Evolutionary conservation across 1,140 invertebrate species (phyloP), one percentile per base, ranked within the genome.

Genomic region (Gryon sp.): DNA sequence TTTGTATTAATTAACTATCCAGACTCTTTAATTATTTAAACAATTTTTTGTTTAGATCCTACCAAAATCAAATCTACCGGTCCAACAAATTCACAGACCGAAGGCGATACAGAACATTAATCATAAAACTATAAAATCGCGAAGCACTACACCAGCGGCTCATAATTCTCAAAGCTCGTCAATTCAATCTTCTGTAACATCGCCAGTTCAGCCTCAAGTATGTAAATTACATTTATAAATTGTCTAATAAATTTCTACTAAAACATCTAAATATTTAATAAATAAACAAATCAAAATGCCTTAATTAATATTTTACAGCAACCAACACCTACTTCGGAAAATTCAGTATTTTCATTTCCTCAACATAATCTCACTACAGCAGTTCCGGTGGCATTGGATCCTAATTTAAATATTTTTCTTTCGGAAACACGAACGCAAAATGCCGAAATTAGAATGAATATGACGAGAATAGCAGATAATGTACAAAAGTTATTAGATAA

Each of bases 401-500:
- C 86, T 8, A 85, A 81, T 55, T 66, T 88, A 5, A 86, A 87
- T 70, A 74, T 89, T 28, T 84, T 89, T 46, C 69, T 89, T 24
- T 84, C 87, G 4, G 89, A 90, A 81, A 83, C 81, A 16, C 78
- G 89, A 73, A 89, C 85, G 14, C 84, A 87, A 18, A 88, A 88
- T 60, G 59, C 87, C 7, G 89, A 90, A 77, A 82, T 90, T 15
- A 76, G 89, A 74, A 90, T 90, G 84, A 86, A 85, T 22, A 83
- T 90, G 65, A 80, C 84, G 1, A 88, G 86, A 62, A 80, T 89
- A 55, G 76, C 84, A 8, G 89, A 90, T 41, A 89, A 89, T 78
- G 81, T 90, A n/a, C 87, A 90, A 63, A 85, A 86, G 65, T 60
- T 89, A 24, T 68, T 89, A 6, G 84, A 84, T 34, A 90, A 89